Percentiles rank a stretch among this genome's conserved stretches.
Evolutionary conservation across 2,888 invertebrate species (phyloP).

Genomic region (Apamea crenata): DNA sequence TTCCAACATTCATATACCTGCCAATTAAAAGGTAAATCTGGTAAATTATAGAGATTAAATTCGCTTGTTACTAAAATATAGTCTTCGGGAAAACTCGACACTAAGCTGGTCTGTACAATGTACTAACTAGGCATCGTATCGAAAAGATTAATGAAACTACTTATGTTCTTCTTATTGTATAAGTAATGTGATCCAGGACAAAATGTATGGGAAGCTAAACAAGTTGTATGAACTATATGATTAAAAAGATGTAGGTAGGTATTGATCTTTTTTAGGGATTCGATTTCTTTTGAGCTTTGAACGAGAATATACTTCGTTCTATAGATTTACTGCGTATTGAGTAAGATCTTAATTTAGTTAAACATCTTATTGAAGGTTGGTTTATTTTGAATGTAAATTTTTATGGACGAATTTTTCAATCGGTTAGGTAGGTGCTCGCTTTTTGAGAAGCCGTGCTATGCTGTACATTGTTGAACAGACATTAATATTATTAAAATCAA

Average conservation of each 20-base stretch:
- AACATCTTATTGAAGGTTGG: not conserved
- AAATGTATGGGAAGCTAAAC: slow-evolving; percentile 16
- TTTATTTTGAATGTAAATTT: not conserved
- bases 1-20: not conserved
- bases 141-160: slow-evolving; percentile 62
- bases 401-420: not conserved
- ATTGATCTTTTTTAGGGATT: slow-evolving; percentile 21
- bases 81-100: slow-evolving; percentile 36
- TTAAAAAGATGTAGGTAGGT: slow-evolving; percentile 33
- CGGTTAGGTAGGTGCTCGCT: not conserved
- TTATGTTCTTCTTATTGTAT: slow-evolving; percentile 9
- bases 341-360: slow-evolving; percentile 16
- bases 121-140: slow-evolving; percentile 50
- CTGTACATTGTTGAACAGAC: not conserved
- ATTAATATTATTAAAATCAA: too few relatives aligned
- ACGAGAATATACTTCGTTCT: not conserved
- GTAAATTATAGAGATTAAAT: slow-evolving; percentile 27
- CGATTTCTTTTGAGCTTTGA: slow-evolving; percentile 16
- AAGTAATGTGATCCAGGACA: slow-evolving; percentile 20
- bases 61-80: slow-evolving; percentile 26
- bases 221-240: slow-evolving; percentile 34
- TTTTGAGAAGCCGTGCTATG: not conserved
- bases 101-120: slow-evolving; percentile 34
- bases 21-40: not conserved
- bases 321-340: slow-evolving; percentile 8